Evolutionary conservation across 2,888 invertebrate species (phyloP).

Genomic region (Agelastica alni): DNA sequence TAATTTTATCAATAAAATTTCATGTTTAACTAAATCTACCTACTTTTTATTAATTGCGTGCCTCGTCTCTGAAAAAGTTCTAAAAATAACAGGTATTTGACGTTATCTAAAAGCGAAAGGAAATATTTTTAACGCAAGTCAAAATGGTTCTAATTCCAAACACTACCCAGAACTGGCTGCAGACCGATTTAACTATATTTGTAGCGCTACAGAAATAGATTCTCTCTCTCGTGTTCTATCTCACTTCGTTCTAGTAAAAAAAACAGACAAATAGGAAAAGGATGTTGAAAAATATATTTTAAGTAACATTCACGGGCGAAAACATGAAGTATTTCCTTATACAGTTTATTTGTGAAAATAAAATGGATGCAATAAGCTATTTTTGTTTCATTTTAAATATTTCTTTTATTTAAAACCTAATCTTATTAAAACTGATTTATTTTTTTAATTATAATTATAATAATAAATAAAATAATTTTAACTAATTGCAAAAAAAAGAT

Average conservation of each 20-base stretch:
- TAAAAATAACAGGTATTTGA: constrained; percentile 40
- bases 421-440: no score
- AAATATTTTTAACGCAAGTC: constrained; percentile 45
- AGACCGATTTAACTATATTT: constrained; percentile 52
- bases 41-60: no score
- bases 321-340: constrained; percentile 9
- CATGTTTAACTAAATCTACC: no score
- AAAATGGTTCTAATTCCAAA: constrained; percentile 50
- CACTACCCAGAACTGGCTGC: constrained; percentile 46
- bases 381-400: no score
- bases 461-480: no score
- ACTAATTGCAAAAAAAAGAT: no score
- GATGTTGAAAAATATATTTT: constrained; percentile 38
- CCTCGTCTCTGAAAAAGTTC: constrained; percentile 20
- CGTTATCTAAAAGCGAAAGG: constrained; percentile 42
- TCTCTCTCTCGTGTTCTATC: constrained; percentile 26
- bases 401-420: no score
- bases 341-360: constrained; percentile 10
- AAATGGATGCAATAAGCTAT: no score
- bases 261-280: constrained; percentile 37
- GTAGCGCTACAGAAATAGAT: constrained; percentile 48
- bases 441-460: no score
- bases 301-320: not conserved
- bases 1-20: no score
- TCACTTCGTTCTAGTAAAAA: constrained; percentile 27